phyloP scores from a whole-genome alignment of 2,797 vertebrate genomes.

The Gila robusta region DNA sequence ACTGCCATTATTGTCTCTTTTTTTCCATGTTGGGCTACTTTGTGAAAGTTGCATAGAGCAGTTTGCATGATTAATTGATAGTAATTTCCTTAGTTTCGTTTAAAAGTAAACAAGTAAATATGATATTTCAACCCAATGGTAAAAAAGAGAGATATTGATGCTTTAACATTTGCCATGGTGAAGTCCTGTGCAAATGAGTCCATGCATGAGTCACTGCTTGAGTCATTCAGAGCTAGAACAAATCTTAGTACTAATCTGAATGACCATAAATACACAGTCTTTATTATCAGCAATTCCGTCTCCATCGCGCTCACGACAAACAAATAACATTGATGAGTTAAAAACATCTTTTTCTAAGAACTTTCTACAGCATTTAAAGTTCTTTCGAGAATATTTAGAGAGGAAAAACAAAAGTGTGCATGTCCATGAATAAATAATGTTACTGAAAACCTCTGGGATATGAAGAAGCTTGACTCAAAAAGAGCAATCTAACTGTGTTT shows the following conservation, averaged over 20 bases:
- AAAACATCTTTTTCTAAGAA: neutral
- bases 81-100: neutral
- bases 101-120: neutral
- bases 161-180: neutral
- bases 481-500: neutral
- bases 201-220: constrained; percentile 48
- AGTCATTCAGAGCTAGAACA: constrained; percentile 33
- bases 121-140: neutral
- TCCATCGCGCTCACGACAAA: neutral
- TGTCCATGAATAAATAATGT: neutral
- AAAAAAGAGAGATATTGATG: neutral
- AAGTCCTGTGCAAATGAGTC: constrained; percentile 1
- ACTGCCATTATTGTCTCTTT: neutral
- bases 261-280: constrained; percentile 13
- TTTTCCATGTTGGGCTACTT: neutral
- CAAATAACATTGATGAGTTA: neutral
- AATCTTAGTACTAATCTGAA: constrained; percentile 14
- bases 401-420: neutral
- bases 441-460: neutral
- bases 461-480: constrained; percentile 6
- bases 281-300: constrained; percentile 16
- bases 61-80: neutral
- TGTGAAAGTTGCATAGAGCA: neutral
- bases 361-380: neutral
- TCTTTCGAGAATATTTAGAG: constrained; percentile 9